A percentile compares a stretch with the other conserved stretches of the same genome.
Conservation (phyloP, 1,140 invertebrate genomes). For the Diachasma alloeum region DNA sequence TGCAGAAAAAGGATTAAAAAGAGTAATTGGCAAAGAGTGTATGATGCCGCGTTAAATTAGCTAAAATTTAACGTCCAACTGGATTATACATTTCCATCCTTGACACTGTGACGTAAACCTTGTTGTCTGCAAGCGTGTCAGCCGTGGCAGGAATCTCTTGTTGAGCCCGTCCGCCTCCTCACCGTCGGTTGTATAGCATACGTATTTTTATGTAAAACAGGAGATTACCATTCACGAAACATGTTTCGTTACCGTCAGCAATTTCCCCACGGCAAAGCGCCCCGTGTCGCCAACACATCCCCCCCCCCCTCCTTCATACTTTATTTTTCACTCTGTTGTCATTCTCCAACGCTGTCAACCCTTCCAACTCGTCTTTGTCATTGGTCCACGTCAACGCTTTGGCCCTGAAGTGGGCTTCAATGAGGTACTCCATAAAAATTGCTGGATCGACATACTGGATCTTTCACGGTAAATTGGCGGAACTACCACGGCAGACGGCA, state of each 20-base stretch:
- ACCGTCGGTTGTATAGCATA: conserved; percentile 13
- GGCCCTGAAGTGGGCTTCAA: not conserved
- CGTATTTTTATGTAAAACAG: conserved; percentile 42
- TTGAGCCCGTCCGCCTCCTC: not conserved
- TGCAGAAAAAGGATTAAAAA: not conserved
- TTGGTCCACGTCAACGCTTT: not conserved
- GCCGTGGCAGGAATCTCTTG: not conserved
- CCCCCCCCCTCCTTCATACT: not conserved
- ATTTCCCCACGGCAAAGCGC: conserved; percentile 35
- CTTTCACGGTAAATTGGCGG: conserved; percentile 21
- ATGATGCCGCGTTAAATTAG: not conserved
- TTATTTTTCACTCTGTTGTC: not conserved
- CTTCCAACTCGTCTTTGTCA: conserved; percentile 2
- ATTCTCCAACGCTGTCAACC: not conserved
- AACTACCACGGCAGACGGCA: not conserved
- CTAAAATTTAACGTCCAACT: not conserved
- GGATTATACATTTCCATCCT: not conserved
- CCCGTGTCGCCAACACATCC: not conserved
- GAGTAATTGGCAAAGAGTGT: not conserved
- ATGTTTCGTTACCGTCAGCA: conserved; percentile 43
- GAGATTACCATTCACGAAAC: conserved; percentile 39
- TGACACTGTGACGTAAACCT: conserved; percentile 5
- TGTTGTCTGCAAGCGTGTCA: not conserved
- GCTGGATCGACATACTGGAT: conserved; percentile 24
- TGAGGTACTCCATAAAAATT: conserved; percentile 25